Evolutionary conservation across 2,888 invertebrate genomes (phyloP).

Genomic region (Dascillus cervinus): DNA sequence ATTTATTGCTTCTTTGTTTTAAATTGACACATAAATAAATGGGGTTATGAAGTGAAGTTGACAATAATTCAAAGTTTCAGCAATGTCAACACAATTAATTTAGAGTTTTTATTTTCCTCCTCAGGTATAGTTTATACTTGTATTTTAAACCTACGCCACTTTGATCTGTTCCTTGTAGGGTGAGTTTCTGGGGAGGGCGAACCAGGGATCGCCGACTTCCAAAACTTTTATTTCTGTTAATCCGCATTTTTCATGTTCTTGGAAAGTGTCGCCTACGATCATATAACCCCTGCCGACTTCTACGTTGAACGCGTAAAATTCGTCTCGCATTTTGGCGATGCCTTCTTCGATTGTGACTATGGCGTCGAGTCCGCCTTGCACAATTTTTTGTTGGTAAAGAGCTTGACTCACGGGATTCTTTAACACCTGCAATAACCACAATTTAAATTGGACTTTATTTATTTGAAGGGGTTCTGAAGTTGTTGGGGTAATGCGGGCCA

Average conservation of each 20-base stretch:
- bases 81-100: neutral
- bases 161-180: constrained; percentile 49
- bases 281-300: constrained; percentile 60
- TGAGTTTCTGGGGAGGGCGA: constrained; percentile 48
- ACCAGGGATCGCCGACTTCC: constrained; percentile 49
- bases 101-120: neutral
- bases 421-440: constrained; percentile 46
- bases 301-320: constrained; percentile 61
- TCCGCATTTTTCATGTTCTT: constrained; percentile 64
- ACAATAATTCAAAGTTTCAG: too few relatives aligned
- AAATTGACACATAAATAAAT: too few relatives aligned
- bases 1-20: too few relatives aligned
- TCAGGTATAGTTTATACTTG: neutral
- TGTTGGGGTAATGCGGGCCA: too few relatives aligned
- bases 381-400: constrained; percentile 55
- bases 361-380: constrained; percentile 31
- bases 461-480: too few relatives aligned
- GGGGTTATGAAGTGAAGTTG: too few relatives aligned
- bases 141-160: constrained; percentile 42
- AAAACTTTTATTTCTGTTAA: constrained; percentile 54
- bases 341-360: constrained; percentile 55
- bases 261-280: constrained; percentile 57
- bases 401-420: constrained; percentile 53
- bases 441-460: too few relatives aligned
- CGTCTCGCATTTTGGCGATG: constrained; percentile 49